These are phyloP conservation scores for Sorex araneus DNA, from an alignment of 2,113 vertebrate genomes.

Conservation along the genomic window DNA sequence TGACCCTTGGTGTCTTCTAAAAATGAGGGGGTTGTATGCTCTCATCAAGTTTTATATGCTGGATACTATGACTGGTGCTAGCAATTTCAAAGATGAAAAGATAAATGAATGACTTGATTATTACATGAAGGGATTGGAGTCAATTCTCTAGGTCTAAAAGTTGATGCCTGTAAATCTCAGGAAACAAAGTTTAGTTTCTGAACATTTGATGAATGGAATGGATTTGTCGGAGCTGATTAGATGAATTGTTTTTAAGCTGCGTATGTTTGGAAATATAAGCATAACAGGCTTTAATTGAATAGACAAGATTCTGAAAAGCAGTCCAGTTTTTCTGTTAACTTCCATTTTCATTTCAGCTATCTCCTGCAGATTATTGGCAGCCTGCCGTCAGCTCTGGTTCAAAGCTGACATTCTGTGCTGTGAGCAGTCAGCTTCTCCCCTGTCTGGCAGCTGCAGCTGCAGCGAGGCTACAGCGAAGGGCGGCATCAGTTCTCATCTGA, in stretches of 20 bases:
- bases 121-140: background rate
- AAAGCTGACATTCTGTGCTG: constrained; percentile 65
- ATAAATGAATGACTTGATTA: background rate
- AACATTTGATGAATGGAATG: constrained; percentile 58
- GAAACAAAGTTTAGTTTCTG: constrained; percentile 52
- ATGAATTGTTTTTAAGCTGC: constrained; percentile 65
- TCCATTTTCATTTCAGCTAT: constrained; percentile 72
- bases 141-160: constrained; percentile 11
- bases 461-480: constrained; percentile 8
- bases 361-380: constrained; percentile 73
- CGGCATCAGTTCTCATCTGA: constrained; percentile 50
- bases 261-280: constrained; percentile 68
- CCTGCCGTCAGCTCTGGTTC: constrained; percentile 63
- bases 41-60: background rate
- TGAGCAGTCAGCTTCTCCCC: constrained; percentile 15
- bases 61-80: background rate
- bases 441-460: constrained; percentile 60
- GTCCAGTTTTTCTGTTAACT: constrained; percentile 64
- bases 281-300: constrained; percentile 61
- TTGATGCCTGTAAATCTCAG: constrained; percentile 42
- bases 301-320: constrained; percentile 71
- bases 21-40: background rate
- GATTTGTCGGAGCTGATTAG: constrained; percentile 64
- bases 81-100: constrained; percentile 30
- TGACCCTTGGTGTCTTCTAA: constrained; percentile 42